These are phyloP conservation scores for Xanthostigma xanthostigma DNA, from an alignment of 2,888 invertebrate species.

Conservation along the genomic window DNA sequence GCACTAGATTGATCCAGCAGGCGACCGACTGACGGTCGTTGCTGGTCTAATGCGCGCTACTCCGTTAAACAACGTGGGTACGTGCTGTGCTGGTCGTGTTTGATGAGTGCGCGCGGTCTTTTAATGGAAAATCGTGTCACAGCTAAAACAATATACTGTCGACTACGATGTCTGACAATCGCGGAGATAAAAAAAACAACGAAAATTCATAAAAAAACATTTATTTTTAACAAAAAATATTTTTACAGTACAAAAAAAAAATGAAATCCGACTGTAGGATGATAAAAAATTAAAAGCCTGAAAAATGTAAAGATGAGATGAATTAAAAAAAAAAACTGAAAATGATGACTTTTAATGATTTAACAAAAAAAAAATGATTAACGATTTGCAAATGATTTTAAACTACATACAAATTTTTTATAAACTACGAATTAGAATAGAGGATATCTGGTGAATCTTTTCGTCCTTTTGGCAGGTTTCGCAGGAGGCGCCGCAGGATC, in stretches of 20 bases:
- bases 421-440: too few species aligned
- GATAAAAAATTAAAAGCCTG: not conserved
- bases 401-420: not conserved
- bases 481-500: constrained; percentile 34
- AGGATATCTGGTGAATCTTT: not conserved
- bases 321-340: not conserved
- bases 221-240: constrained; percentile 4
- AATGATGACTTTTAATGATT: not conserved
- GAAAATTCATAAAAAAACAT: constrained; percentile 3
- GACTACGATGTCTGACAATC: too few species aligned
- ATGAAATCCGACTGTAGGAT: not conserved
- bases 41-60: too few species aligned
- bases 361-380: constrained; percentile 1
- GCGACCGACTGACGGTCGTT: too few species aligned
- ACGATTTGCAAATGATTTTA: not conserved
- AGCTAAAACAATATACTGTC: too few species aligned
- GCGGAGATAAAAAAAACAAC: not conserved
- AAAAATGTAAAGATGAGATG: constrained; percentile 1
- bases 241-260: constrained; percentile 3
- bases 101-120: too few species aligned
- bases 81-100: too few species aligned
- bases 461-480: constrained; percentile 23
- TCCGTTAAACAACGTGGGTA: too few species aligned
- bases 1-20: too few species aligned
- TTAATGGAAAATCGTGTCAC: too few species aligned